Evolutionary conservation across 2,797 vertebrate genomes (phyloP).

Genomic region (Phoebastria nigripes): DNA sequence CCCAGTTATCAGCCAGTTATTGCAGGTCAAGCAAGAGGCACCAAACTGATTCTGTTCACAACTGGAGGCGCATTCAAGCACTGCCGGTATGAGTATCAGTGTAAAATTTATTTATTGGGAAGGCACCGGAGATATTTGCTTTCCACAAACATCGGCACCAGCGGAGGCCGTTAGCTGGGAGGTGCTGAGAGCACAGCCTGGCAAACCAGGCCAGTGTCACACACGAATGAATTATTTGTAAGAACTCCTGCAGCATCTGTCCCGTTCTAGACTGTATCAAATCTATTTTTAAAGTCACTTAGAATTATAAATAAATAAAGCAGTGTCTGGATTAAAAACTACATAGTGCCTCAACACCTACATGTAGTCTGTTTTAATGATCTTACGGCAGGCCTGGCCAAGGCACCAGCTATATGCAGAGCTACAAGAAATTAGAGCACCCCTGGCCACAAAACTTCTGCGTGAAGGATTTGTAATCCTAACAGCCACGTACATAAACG

Average conservation of each 20-base stretch:
- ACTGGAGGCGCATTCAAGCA: neutral
- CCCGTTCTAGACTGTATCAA: neutral
- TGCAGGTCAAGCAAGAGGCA: neutral
- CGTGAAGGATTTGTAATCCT: neutral
- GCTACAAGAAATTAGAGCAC: neutral
- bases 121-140: neutral
- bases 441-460: neutral
- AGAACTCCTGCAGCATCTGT: slow-evolving; percentile 17
- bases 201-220: slow-evolving; percentile 4
- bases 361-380: neutral
- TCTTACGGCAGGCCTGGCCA: neutral
- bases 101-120: neutral
- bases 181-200: neutral
- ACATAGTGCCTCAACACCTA: slow-evolving; percentile 31
- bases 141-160: neutral
- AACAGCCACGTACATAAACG: neutral
- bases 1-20: neutral
- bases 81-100: neutral
- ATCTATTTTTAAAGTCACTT: slow-evolving; percentile 65
- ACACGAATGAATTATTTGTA: slow-evolving; percentile 29
- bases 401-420: neutral
- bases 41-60: neutral
- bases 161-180: neutral
- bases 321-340: slow-evolving; percentile 2
- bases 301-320: slow-evolving; percentile 62